phyloP scores from a whole-genome alignment of 2,113 vertebrate genomes.

The Chauna torquata region DNA sequence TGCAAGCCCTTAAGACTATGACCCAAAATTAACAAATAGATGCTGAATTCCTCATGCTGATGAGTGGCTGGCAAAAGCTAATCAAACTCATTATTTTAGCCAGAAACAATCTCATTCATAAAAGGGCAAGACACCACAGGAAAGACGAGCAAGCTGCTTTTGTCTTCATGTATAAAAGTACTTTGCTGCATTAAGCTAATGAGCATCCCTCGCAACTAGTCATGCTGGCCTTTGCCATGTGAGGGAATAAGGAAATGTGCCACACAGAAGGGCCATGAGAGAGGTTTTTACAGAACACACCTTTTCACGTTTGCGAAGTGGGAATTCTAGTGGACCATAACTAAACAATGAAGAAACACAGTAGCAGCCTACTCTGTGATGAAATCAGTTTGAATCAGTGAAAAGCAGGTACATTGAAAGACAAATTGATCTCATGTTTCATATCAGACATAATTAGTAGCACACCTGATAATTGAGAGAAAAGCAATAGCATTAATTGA shows the following conservation, averaged over 20 bases:
- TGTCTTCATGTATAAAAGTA: neutral
- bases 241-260: neutral
- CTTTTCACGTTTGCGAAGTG: neutral
- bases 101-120: neutral
- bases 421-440: neutral
- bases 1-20: neutral
- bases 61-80: neutral
- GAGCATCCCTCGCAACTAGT: neutral
- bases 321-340: neutral
- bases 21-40: neutral
- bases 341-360: neutral
- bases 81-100: neutral
- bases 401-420: neutral
- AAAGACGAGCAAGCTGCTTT: neutral
- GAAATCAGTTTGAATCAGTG: neutral
- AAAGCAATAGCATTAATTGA: neutral
- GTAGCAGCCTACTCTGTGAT: no score
- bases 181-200: neutral
- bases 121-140: neutral
- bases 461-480: neutral
- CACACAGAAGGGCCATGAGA: neutral
- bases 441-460: neutral
- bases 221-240: neutral
- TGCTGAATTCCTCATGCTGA: neutral
- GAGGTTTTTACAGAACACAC: neutral